These are phyloP conservation scores for Rhamnusium bicolor DNA, from an alignment of 2,888 invertebrate genomes.

Conservation along the genomic window DNA sequence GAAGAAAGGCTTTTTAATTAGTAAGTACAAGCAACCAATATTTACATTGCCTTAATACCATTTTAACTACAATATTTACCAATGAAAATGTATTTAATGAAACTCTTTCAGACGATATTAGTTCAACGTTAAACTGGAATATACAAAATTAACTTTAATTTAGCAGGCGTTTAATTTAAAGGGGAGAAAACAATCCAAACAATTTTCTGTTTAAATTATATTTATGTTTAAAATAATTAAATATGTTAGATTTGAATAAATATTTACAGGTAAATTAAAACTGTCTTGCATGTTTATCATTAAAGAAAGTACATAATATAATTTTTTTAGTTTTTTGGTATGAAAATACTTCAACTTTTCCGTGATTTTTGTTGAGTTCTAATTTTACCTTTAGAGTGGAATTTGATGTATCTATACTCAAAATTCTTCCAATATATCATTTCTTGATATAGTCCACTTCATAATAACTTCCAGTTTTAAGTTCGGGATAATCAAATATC, in stretches of 20 bases:
- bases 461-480: too few relatives aligned
- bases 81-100: slow-evolving; percentile 65
- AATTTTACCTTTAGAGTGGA: too few relatives aligned
- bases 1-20: slow-evolving; percentile 62
- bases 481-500: too few relatives aligned
- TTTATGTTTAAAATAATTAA: slow-evolving; percentile 16
- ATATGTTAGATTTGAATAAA: neutral
- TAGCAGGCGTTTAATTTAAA: slow-evolving; percentile 43
- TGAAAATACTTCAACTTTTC: too few relatives aligned
- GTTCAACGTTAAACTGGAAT: slow-evolving; percentile 59
- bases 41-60: slow-evolving; percentile 61
- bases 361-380: too few relatives aligned
- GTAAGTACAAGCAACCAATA: slow-evolving; percentile 61
- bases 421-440: too few relatives aligned
- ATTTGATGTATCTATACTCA: too few relatives aligned
- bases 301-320: too few relatives aligned
- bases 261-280: slow-evolving; percentile 2
- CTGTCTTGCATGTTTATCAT: too few relatives aligned
- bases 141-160: slow-evolving; percentile 60
- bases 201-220: slow-evolving; percentile 14
- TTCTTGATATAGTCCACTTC: too few relatives aligned
- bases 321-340: too few relatives aligned
- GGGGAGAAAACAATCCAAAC: slow-evolving; percentile 15
- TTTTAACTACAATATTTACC: slow-evolving; percentile 66
- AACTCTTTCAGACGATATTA: slow-evolving; percentile 65